A percentile compares a stretch with the other conserved stretches of the same genome.
Evolutionary conservation across 2,113 vertebrate species (phyloP).

Genomic region (Hemiprocne comata): DNA sequence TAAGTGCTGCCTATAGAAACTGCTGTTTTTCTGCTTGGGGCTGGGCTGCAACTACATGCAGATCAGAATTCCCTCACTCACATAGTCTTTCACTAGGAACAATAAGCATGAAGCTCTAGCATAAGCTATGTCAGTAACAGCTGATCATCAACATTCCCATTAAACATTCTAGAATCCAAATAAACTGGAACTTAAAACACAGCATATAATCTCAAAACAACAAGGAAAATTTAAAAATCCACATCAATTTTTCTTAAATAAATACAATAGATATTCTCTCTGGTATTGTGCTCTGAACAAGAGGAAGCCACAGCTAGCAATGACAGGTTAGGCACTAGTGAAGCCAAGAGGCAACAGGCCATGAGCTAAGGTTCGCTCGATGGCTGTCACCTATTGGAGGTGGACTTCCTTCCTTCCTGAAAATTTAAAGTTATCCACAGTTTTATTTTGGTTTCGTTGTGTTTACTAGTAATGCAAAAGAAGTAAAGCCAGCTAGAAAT

Average conservation of each 20-base stretch:
- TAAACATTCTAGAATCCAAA: background rate
- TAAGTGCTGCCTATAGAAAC: background rate
- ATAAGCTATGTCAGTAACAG: background rate
- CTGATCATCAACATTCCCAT: background rate
- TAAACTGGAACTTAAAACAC: background rate
- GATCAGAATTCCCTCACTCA: background rate
- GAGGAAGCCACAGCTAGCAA: background rate
- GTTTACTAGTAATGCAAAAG: background rate
- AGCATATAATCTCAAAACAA: background rate
- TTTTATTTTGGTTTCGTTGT: background rate
- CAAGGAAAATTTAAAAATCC: background rate
- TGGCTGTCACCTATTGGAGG: background rate
- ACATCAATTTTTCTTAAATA: background rate
- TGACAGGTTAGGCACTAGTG: background rate
- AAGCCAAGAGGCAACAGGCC: background rate
- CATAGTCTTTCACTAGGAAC: background rate
- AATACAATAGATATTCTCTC: background rate
- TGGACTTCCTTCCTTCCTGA: background rate
- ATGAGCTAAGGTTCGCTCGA: rapidly evolving
- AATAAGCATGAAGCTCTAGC: background rate
- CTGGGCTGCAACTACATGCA: background rate
- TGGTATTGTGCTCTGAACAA: background rate
- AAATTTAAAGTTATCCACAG: background rate
- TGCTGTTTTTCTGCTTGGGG: background rate
- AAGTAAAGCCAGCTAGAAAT: background rate